A percentile compares a stretch with the other conserved stretches of the same genome.
phyloP scores from a whole-genome alignment of 1,140 invertebrate species.

The Euura saliciscinereae region DNA sequence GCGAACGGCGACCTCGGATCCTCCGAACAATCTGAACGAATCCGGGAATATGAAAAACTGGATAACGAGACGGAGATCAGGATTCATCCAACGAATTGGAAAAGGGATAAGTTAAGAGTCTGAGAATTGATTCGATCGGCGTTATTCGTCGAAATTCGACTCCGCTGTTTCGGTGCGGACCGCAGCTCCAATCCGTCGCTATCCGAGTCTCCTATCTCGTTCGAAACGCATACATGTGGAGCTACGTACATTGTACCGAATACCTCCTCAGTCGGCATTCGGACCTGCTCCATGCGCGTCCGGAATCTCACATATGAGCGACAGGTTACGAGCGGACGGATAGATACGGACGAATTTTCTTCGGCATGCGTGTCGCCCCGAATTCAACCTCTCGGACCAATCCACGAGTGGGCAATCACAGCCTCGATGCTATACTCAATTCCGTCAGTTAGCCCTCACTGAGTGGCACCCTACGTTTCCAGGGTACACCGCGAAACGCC shows the following conservation, averaged over 20 bases:
- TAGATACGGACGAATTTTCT: background rate
- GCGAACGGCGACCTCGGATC: background rate
- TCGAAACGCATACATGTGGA: constrained; percentile 23
- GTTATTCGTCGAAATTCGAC: background rate
- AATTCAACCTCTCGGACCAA: too few relatives aligned
- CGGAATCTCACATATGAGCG: constrained; percentile 40
- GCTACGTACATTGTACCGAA: constrained; percentile 22
- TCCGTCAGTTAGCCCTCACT: too few relatives aligned
- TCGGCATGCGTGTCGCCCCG: too few relatives aligned
- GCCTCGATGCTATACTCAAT: too few relatives aligned
- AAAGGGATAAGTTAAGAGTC: too few relatives aligned
- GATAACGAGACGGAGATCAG: too few relatives aligned
- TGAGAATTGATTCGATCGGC: background rate
- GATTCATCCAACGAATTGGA: too few relatives aligned
- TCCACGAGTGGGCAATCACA: too few relatives aligned
- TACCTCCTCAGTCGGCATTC: constrained; percentile 35
- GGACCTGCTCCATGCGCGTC: constrained; percentile 36
- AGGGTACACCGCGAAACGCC: background rate
- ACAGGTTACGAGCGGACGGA: constrained; percentile 29
- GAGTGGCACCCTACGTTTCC: too few relatives aligned
- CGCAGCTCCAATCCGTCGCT: background rate
- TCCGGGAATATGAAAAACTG: too few relatives aligned
- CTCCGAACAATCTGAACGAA: background rate
- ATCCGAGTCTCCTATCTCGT: background rate
- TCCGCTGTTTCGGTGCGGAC: background rate